These are phyloP conservation scores for Drosophila histrio DNA, from an alignment of 2,888 invertebrate species.

Conservation along the genomic window DNA sequence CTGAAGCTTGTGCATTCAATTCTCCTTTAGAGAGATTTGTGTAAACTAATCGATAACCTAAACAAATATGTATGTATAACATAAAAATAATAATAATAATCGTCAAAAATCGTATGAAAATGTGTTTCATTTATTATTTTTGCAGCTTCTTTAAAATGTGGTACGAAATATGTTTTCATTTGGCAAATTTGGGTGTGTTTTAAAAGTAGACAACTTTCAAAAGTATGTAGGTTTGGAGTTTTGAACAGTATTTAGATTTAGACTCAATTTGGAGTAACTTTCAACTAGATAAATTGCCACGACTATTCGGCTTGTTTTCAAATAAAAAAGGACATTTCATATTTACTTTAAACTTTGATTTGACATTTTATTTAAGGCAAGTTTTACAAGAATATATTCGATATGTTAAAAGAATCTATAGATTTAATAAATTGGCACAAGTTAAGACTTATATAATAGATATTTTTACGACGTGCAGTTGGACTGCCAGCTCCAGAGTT, in stretches of 20 bases:
- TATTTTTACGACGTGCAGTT: constrained; percentile 55
- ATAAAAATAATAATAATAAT: constrained; percentile 34
- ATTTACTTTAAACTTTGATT: constrained; percentile 10
- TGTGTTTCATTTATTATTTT: background rate
- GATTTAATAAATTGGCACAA: constrained; percentile 61
- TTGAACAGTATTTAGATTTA: no score
- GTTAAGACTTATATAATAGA: constrained; percentile 12
- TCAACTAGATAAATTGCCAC: no score
- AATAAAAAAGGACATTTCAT: background rate
- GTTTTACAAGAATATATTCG: background rate
- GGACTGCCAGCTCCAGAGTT: constrained; percentile 8
- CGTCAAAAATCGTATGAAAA: constrained; percentile 8
- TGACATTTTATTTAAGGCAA: constrained; percentile 13
- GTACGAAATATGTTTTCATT: no score
- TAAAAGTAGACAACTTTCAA: no score
- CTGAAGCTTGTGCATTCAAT: constrained; percentile 43
- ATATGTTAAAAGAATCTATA: constrained; percentile 17
- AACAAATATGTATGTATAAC: constrained; percentile 65
- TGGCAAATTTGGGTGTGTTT: no score
- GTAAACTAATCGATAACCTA: constrained; percentile 45
- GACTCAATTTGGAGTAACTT: no score
- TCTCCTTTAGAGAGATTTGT: constrained; percentile 45
- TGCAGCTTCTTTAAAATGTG: background rate
- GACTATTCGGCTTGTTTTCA: no score
- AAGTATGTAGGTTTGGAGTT: no score